Evolutionary conservation across 2,797 vertebrate genomes (phyloP), one percentile per base, ranked within the genome.

Genomic region (Helostoma temminkii): DNA sequence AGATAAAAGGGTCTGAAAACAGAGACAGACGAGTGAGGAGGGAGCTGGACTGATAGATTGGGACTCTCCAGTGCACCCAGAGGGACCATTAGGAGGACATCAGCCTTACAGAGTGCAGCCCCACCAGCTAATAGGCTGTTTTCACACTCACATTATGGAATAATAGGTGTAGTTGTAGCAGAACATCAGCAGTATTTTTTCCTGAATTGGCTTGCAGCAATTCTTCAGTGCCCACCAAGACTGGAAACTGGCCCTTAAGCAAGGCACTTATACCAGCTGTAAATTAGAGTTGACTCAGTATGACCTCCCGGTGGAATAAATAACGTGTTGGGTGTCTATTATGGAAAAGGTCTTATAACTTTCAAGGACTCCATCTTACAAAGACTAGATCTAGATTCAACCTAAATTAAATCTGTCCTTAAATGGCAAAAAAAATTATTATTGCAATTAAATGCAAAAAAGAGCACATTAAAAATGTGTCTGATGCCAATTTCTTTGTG

Each of bases 71-170:
- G 45, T 68, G 64, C 56, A 76, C 84, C 79, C 88, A 50, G 14
- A 73, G 76, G 81, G 78, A 78, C 82, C 79, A 89, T 89, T 85
- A 83, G 71, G 24, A 61, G 71, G 66, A 71, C 61, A 81, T 85
- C 77, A 74, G 78, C 77, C 53, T 28, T 64, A 60, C 78, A 76
- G 60, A 85, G 79, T 60, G 61, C 76, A 69, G 72, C 64, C 59
- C 82, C 66, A 42, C 53, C 18, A 9, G 43, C 84, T 88, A 85
- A 89, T 81, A 80, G 83, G 75, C 75, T 80, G 75, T 80, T 85
- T 85, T 84, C 63, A 49, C 80, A 58, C 81, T 60, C 58, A 11
- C 71, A 77, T 83, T 82, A 84, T 77, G 66, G 77, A 79, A 74
- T 84, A 87, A 86, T 79, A 78, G 70, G 67, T 68, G 65, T 11